Percentiles rank a stretch among this genome's conserved stretches.
Evolutionary conservation across 1,140 invertebrate species (phyloP).

Genomic region (Saccostrea echinata): DNA sequence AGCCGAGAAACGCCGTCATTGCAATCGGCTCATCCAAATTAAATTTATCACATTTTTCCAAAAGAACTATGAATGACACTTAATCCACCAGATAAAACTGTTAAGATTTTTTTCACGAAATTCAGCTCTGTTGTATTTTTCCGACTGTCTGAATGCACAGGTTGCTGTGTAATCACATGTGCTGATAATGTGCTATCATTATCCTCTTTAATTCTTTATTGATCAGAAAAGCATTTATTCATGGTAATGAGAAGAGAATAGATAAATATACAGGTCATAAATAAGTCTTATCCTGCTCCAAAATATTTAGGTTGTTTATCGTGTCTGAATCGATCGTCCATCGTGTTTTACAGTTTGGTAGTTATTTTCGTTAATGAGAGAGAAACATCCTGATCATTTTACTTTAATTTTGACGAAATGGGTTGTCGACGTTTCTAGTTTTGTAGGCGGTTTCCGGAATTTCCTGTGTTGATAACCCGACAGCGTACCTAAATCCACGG

Average conservation of each 20-base stretch:
- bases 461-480: conserved; percentile 55
- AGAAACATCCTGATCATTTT: conserved; percentile 11
- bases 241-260: conserved; percentile 24
- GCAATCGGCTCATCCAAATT: neutral
- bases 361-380: neutral
- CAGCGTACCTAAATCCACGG: conserved; percentile 52
- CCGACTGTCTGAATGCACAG: neutral
- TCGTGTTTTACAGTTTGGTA: neutral
- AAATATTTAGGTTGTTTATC: conserved; percentile 1
- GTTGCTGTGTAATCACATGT: neutral
- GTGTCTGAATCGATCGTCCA: neutral
- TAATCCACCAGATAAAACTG: neutral
- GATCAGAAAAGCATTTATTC: neutral
- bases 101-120: neutral
- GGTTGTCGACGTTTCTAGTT: conserved; percentile 51
- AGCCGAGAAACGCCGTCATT: neutral
- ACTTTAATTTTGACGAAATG: conserved; percentile 57
- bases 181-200: neutral
- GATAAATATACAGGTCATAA: conserved; percentile 22
- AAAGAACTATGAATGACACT: neutral
- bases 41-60: conserved; percentile 27
- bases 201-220: neutral
- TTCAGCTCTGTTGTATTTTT: conserved; percentile 5
- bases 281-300: conserved; percentile 25
- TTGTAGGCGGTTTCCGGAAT: conserved; percentile 51